Base-by-base conservation (phyloP, 1,140 invertebrate genomes). In the Leptestheria dahalacensis region DNA sequence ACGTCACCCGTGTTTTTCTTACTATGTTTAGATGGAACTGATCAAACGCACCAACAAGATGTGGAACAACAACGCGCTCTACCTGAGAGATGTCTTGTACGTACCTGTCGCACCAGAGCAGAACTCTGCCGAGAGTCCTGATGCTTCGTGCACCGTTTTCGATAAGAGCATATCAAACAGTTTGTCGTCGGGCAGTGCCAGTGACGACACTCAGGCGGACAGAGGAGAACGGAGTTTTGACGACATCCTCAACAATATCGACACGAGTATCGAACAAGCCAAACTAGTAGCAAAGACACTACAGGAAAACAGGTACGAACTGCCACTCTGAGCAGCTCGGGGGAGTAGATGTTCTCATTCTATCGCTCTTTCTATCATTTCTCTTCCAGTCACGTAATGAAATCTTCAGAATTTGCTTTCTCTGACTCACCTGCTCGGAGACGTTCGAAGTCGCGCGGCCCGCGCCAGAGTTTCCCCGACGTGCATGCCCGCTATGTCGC, bases 41-140 rank as follows among this genome's bases (percentile, higher is more conserved):
- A 89, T 94, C 69, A 79, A 88, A 67, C 77, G 88, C 68, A 82
- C 81, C 33, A 94, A 93, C 71, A 81, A 85, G 65, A 73, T 94
- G 62, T 94, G 87, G 78, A 86, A 88, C 12, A 82, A 85, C 47
- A 89, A 94, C 70, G 91, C 88, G 77, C 79, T 93, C 68, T 90
- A 88, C 76, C 77, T 91, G 67, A 76, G 86, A 64, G 84, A 88
- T 70, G 80, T 80, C 72, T 74, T 92, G 61, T 72, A 89, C 66
- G 86, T 92, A 66, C 88, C 88, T 51, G 78, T 85, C 61, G 76
- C 79, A 62, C 76, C 26, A 6, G 58, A 60, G 33, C 26, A 55
- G 15, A 9, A 2, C 15, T n/a, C n/a, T n/a, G 9, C 9, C 12
- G 53, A 15, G 21, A 28, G 11, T 33, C 23, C 28, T 28, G n/a